Evolutionary conservation across 2,888 invertebrate species (phyloP).

Genomic region (Himalopsyche kuldschensis): DNA sequence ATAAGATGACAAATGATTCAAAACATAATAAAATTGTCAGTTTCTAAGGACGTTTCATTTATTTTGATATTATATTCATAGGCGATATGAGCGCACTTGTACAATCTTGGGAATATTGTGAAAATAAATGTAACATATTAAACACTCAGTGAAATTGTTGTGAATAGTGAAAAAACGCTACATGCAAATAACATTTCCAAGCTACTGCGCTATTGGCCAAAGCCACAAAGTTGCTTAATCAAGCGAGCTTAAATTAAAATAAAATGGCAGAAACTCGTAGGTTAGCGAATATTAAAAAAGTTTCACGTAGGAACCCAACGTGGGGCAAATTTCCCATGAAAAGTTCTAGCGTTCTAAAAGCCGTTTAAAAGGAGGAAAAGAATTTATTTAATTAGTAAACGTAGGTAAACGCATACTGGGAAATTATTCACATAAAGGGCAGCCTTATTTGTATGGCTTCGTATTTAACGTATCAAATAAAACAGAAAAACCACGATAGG

Average conservation of each 20-base stretch:
- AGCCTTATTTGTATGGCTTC: neutral
- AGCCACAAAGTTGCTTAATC: neutral
- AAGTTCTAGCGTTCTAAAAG: neutral
- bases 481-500: neutral
- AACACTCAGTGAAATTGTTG: no score
- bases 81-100: no score
- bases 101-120: no score
- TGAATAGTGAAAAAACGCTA: no score
- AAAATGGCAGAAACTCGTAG: neutral
- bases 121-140: no score
- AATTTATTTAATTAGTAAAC: neutral
- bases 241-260: neutral
- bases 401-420: neutral
- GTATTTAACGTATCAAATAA: neutral
- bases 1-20: no score
- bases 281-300: neutral
- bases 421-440: neutral
- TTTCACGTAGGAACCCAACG: neutral
- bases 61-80: no score
- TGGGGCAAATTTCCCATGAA: neutral
- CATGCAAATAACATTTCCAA: no score
- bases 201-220: no score
- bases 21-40: no score
- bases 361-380: neutral
- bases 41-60: no score